Conservation (phyloP, 2,797 vertebrate genomes). For the Sphaeramia orbicularis region DNA sequence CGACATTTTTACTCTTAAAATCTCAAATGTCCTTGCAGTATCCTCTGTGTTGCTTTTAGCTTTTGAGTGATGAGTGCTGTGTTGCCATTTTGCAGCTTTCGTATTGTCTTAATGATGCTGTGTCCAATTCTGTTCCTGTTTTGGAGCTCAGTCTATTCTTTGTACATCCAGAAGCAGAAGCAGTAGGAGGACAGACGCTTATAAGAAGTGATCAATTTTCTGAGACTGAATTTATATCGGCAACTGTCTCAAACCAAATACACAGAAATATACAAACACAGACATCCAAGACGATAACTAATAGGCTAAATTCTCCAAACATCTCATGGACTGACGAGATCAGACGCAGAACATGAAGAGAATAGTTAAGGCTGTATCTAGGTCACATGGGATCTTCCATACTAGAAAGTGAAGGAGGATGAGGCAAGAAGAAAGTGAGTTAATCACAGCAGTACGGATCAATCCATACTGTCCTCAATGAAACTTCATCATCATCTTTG, state of each 20-base stretch:
- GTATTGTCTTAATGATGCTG: constrained; percentile 5
- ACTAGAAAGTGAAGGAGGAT: constrained; percentile 2
- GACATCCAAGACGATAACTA: constrained; percentile 7
- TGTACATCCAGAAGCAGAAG: not conserved
- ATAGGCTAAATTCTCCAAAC: constrained; percentile 7
- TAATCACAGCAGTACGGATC: constrained; percentile 31
- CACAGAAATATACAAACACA: not conserved
- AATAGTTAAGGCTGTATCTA: constrained; percentile 8
- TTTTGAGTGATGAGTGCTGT: not conserved
- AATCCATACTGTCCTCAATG: constrained; percentile 10
- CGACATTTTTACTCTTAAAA: constrained; percentile 13
- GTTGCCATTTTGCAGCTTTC: constrained; percentile 6
- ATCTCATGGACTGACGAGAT: constrained; percentile 16
- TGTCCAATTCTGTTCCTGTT: not conserved
- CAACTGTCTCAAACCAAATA: not conserved
- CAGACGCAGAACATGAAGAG: constrained; percentile 32
- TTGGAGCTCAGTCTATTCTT: not conserved
- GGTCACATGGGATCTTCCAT: not conserved
- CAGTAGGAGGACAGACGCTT: not conserved
- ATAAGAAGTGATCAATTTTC: constrained; percentile 1
- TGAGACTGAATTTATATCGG: not conserved
- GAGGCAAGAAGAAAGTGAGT: constrained; percentile 11
- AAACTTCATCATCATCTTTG: constrained; percentile 32
- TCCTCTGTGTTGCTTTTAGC: not conserved
- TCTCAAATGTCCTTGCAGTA: not conserved